Percentiles rank a stretch among this genome's conserved stretches.
phyloP scores from a whole-genome alignment of 2,113 vertebrate species.

The Caretta caretta region DNA sequence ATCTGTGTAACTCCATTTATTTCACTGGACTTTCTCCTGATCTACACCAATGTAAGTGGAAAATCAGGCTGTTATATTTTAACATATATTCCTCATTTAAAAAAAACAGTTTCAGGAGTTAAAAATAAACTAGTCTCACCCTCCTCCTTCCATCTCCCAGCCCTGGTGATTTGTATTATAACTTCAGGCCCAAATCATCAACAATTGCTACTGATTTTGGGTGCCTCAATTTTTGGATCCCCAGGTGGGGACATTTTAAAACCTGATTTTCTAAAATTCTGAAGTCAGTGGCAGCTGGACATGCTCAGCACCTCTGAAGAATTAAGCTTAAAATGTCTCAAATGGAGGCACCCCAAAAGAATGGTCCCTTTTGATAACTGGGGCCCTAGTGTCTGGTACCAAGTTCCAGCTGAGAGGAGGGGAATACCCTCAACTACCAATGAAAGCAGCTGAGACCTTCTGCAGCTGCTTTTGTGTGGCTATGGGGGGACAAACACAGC shows the following conservation, averaged over 20 bases:
- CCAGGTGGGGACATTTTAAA: background rate
- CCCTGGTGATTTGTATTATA: background rate
- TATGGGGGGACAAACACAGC: constrained; percentile 6
- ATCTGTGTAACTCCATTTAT: background rate
- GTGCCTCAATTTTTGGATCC: background rate
- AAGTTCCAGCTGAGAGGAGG: background rate
- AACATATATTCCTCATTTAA: background rate
- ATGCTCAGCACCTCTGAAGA: background rate
- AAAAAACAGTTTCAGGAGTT: background rate
- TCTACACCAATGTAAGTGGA: background rate
- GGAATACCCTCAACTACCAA: background rate
- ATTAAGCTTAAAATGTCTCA: constrained; percentile 20
- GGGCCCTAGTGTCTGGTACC: background rate
- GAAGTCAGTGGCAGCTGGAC: background rate
- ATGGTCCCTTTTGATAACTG: constrained; percentile 26
- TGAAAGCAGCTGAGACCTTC: background rate
- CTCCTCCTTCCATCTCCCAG: background rate
- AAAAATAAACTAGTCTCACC: background rate
- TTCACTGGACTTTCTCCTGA: background rate
- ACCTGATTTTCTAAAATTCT: background rate
- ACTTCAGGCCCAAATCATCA: background rate
- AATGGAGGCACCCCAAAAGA: constrained; percentile 4
- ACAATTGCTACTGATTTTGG: background rate
- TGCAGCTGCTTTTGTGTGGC: background rate
- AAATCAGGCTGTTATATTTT: background rate